Conservation (phyloP, 2,113 vertebrate species). For the Nycticebus coucang region DNA sequence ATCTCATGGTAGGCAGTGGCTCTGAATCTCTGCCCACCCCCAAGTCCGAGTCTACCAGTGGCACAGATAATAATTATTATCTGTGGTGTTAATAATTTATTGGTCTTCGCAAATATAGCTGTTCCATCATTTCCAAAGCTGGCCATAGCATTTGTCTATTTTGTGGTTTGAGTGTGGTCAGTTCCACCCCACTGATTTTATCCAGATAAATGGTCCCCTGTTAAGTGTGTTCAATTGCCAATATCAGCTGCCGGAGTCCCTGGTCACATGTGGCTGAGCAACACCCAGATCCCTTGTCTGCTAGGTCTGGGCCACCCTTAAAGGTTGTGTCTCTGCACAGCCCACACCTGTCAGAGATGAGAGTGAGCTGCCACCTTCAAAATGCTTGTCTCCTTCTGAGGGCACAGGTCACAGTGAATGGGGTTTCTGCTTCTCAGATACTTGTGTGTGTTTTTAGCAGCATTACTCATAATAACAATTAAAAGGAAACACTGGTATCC, state of each 20-base stretch:
- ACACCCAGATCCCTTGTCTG: conserved; percentile 35
- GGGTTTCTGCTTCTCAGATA: background rate
- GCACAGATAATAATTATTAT: no score
- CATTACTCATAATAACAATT: background rate
- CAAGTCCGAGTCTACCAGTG: conserved; percentile 73
- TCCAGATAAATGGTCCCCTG: conserved; percentile 67
- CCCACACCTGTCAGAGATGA: background rate
- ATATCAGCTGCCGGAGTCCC: conserved; percentile 43
- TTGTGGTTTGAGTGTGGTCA: conserved; percentile 80
- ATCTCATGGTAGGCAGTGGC: conserved; percentile 83
- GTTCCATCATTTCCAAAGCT: conserved; percentile 80
- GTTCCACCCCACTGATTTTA: conserved; percentile 77
- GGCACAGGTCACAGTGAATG: background rate
- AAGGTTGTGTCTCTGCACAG: background rate
- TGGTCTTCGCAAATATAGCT: conserved; percentile 81
- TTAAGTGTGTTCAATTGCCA: conserved; percentile 71
- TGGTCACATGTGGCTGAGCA: conserved; percentile 66
- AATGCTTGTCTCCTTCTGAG: background rate
- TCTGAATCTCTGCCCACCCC: conserved; percentile 75
- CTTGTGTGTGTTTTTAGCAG: background rate
- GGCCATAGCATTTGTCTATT: conserved; percentile 78
- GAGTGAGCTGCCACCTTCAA: background rate
- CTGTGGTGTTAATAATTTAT: conserved; percentile 83
- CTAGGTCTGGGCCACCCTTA: background rate
- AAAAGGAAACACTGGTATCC: background rate